These are phyloP conservation scores for Drosophila emarginata DNA, from an alignment of 2,888 invertebrate genomes.

Conservation along the genomic window DNA sequence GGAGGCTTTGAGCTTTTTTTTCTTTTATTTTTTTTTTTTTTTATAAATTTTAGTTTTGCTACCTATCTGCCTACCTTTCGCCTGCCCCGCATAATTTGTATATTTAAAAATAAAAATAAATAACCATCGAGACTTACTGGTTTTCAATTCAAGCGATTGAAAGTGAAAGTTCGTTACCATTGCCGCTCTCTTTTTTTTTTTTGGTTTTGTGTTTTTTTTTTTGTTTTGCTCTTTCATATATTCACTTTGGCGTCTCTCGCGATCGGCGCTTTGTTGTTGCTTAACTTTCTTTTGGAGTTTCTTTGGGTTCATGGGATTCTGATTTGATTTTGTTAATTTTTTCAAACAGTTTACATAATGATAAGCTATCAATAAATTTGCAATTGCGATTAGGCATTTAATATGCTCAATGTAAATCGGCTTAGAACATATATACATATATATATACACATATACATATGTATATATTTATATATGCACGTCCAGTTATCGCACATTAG, in stretches of 20 bases:
- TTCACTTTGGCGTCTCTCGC: conserved; percentile 6
- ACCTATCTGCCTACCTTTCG: conserved; percentile 58
- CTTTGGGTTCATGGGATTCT: conserved; percentile 7
- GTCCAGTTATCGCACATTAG: background rate
- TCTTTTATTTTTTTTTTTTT: too few species aligned
- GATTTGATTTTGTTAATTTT: conserved; percentile 38
- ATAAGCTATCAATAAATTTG: conserved; percentile 1
- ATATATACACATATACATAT: too few species aligned
- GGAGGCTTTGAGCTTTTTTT: conserved; percentile 39
- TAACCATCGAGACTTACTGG: conserved; percentile 52
- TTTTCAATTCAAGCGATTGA: conserved; percentile 70
- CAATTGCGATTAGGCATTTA: conserved; percentile 12
- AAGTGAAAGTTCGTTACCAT: conserved; percentile 65
- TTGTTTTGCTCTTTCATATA: conserved; percentile 8
- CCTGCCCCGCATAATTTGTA: conserved; percentile 66
- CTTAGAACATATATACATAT: background rate
- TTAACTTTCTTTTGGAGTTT: conserved; percentile 65
- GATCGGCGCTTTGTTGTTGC: conserved; percentile 1
- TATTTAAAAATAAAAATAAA: conserved; percentile 61
- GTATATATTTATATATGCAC: too few species aligned
- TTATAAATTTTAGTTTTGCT: conserved; percentile 10
- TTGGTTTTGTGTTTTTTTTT: conserved; percentile 9
- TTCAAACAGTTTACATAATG: conserved; percentile 46
- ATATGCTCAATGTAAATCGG: conserved; percentile 27
- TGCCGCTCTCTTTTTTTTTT: conserved; percentile 15